Conservation (phyloP, 2,113 vertebrate species). For the Callionymus lyra region DNA sequence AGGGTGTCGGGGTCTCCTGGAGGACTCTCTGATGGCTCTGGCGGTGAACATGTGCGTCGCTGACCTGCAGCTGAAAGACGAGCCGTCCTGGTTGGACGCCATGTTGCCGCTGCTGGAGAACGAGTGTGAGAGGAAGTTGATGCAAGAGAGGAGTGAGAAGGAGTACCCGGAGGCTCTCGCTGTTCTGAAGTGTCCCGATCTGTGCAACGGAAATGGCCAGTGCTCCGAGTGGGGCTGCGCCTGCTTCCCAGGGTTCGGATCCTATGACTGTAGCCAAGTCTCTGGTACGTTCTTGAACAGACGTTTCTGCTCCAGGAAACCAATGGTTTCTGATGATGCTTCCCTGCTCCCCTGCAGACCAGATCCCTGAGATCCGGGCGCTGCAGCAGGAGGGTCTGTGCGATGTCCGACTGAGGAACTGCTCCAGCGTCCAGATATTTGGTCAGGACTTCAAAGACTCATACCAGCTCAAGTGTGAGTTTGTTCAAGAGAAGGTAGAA, state of each 20-base stretch:
- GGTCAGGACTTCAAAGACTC: conserved; percentile 77
- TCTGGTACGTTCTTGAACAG: conserved; percentile 67
- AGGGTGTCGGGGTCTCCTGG: conserved; percentile 66
- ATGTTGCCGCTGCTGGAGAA: conserved; percentile 81
- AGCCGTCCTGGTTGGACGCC: conserved; percentile 71
- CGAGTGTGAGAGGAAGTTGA: conserved; percentile 80
- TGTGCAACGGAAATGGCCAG: conserved; percentile 76
- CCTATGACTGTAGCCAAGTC: conserved; percentile 74
- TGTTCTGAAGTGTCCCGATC: conserved; percentile 71
- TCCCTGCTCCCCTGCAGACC: conserved; percentile 58
- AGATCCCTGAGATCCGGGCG: conserved; percentile 76
- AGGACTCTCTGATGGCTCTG: conserved; percentile 21
- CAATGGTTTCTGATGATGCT: background rate
- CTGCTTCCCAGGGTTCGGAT: conserved; percentile 78
- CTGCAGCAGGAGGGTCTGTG: conserved; percentile 77
- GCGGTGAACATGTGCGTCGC: conserved; percentile 71
- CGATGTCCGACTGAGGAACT: conserved; percentile 67
- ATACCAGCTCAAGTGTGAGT: conserved; percentile 77
- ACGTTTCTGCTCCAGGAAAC: background rate
- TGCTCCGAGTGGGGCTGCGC: conserved; percentile 79
- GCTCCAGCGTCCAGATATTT: conserved; percentile 67
- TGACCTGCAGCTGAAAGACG: conserved; percentile 82
- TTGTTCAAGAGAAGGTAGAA: conserved; percentile 78
- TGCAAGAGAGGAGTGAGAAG: conserved; percentile 45
- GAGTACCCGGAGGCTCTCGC: conserved; percentile 51